Base-by-base conservation (phyloP, 1,140 invertebrate species). In the Protaetia brevitarsis region DNA sequence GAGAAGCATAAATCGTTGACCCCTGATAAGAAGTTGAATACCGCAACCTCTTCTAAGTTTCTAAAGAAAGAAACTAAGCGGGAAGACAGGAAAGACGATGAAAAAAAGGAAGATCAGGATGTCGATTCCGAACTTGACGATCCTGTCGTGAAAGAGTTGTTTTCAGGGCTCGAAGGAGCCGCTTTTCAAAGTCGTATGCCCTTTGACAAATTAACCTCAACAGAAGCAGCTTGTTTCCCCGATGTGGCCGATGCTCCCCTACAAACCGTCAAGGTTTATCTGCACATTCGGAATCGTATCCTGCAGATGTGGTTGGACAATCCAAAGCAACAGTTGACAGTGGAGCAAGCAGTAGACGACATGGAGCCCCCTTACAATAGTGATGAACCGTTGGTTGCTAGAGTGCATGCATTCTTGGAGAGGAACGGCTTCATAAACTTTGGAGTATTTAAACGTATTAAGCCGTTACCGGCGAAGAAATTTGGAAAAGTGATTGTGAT, bases 391-490 rank as follows among this genome's bases (percentile, higher is more conserved):
- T 79, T 99, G 1, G 86, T 97, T 2, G 85, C 88, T 73, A 84
- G 96, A 71, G 87, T 96, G 59, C 94, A 96, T 82, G 89, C 92
- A 0, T 99, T 95, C 79, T 82, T 99, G 6, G 94, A 99, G 75
- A 84, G 97, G 65, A 94, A 98, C 81, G 96, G 97, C 5, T 97
- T 94, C 73, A 98, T 99, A 57, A 99, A 99, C 82, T 99, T 96
- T 86, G 97, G 97, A 0, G 89, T 98, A 21, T 99, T 95, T 77
- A 95, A 97, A 79, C 82, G 93, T 60, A 75, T 94, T 1, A 93
- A 92, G 75, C 84, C 89, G 7, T 82, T 91, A 58, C 85, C 87
- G 66, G 82, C 81, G 6, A 94, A 94, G 76, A 93, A 93, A 73
- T 83, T 88, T 74, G 92, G 93, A 1, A 94, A 93, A 84, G 93